Base-by-base conservation (phyloP, 2,888 invertebrate species). In the Apantesis nais region DNA sequence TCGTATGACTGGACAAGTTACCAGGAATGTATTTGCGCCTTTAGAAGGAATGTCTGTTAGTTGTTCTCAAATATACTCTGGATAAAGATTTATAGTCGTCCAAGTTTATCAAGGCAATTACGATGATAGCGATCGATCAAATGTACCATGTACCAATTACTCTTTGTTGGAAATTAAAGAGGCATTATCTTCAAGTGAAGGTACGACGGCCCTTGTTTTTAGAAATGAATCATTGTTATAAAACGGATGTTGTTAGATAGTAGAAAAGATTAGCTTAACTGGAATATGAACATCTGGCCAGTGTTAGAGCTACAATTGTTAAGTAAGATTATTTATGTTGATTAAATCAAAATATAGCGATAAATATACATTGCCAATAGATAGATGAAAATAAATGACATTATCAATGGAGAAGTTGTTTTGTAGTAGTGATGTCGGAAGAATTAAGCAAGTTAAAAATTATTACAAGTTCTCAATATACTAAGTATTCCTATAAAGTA, bases 101-200 rank as follows among this genome's bases (percentile, higher is more conserved):
- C 84, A 84, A 88, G 89, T 89, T 90, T 90, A 90, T 84, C 8
- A 81, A 86, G 77, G 83, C 90, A 90, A 92, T 93, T 90, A 90
- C 89, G 86, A 88, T 85, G 91, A 90, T 92, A 91, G 85, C 77
- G 85, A 92, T 91, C 90, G 84, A 86, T 86, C 86, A 84, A 85
- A 81, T 80, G 81, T 79, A 78, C 80, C 79, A 84, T 87, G 80
- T 81, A 81, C 83, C 86, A 88, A 90, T 91, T 90, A 89, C 85
- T 79, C 83, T 88, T 88, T 87, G 87, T 88, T 84, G 76, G 68
- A 81, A 81, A 82, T 85, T 81, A 84, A 82, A 83, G 77, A 79
- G 73, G 79, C 77, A 77, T 84, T 84, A 84, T 82, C 74, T 80
- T 66, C 70, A 75, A 84, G 87, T 86, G 84, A 88, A 89, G 85